A percentile compares a stretch with the other conserved stretches of the same genome.
phyloP scores from a whole-genome alignment of 2,888 invertebrate species.

The Pandemis cinnamomeana region DNA sequence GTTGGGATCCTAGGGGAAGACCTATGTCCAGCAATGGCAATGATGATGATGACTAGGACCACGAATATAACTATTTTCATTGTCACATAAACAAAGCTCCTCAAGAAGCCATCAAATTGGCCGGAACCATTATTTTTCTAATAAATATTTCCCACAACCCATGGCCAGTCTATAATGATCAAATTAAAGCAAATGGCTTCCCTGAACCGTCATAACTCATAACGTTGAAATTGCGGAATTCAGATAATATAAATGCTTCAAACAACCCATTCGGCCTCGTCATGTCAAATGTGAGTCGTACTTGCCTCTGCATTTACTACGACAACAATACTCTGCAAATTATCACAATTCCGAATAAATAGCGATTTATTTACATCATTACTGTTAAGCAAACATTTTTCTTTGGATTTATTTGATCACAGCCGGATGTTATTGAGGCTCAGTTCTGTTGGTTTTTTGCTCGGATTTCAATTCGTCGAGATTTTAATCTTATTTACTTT shows the following conservation, averaged over 20 bases:
- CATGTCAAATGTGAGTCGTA: neutral
- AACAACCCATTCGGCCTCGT: neutral
- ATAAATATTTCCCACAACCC: neutral
- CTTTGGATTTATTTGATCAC: neutral
- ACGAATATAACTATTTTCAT: no score
- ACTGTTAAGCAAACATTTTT: neutral
- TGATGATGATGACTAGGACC: no score
- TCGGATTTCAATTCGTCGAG: no score
- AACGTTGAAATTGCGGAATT: neutral
- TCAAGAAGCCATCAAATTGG: no score
- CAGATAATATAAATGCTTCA: neutral
- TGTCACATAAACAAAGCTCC: no score
- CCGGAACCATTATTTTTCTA: neutral
- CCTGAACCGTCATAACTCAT: neutral
- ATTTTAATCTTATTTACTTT: no score
- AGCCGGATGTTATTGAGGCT: neutral
- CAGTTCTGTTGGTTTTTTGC: neutral
- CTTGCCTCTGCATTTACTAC: neutral
- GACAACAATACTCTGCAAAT: constrained; percentile 33
- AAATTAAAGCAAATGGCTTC: neutral
- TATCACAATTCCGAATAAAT: constrained; percentile 12
- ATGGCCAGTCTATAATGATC: neutral
- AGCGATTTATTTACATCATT: constrained; percentile 16
- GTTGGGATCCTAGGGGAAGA: no score
- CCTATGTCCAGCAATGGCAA: no score